Base-by-base conservation (phyloP, 2,888 invertebrate genomes). In the Polyploca ridens region DNA sequence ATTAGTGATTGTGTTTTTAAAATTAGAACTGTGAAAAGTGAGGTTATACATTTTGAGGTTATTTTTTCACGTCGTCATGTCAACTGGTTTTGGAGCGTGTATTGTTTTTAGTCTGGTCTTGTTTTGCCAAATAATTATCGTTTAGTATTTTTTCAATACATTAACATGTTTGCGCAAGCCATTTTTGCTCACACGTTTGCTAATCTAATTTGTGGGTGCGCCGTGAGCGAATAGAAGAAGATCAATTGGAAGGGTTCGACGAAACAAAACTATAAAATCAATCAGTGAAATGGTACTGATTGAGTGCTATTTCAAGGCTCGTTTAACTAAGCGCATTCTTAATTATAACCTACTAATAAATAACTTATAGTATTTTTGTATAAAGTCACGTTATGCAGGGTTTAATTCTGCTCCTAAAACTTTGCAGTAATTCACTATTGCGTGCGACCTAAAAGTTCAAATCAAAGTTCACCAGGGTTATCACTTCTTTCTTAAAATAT, bases 191-290 rank as follows among this genome's bases (percentile, higher is more conserved):
- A 63, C 62, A 68, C 46, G 46, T 46, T 69, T 68, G 72, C 65
- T 85, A 85, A 86, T 86, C 80, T 67, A 84, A 85, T 86, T 87
- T 83, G 77, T 75, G 67, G 73, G 70, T 54, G 73, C 75, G 77
- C 72, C 78, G 75, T 74, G 76, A 74, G 73, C 73, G 76, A 76
- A 74, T 75, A 78, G 71, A 70, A 66, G 73, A 70, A 72, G 72
- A 68, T 66, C 62, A 66, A 75, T 67, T 62, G 33, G 16, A 66
- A 70, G 74, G 72, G 68, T 76, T 74, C 63, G 62, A 63, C 64
- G 73, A 62, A 64, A 64, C 61, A 44, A 27, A 62, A 63, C 64
- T 62, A 59, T 14, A 19, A 61, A 54, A 61, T 44, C 49, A 63
- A 66, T 65, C 65, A 62, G 66, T 64, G 64, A n/a, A n/a, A n/a